These are phyloP conservation scores for Sipunculus nudus DNA, from an alignment of 2,888 invertebrate genomes.

Conservation along the genomic window DNA sequence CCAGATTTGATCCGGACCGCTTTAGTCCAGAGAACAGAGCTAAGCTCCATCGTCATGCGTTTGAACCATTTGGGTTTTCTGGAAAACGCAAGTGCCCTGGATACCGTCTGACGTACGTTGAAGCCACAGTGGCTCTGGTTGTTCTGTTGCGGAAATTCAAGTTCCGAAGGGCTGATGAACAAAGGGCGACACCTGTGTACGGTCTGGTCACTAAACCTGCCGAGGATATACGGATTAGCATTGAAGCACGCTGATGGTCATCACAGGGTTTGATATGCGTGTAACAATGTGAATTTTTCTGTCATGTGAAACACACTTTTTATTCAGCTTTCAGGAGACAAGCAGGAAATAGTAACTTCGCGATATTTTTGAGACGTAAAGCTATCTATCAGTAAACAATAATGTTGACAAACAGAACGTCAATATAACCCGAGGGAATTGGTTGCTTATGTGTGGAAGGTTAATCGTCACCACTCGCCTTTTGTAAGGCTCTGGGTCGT, in stretches of 20 bases:
- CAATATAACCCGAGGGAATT: no score
- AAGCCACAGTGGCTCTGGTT: conserved; percentile 48
- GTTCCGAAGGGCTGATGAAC: conserved; percentile 56
- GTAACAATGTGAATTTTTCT: no score
- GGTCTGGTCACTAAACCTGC: conserved; percentile 61
- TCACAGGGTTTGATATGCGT: no score
- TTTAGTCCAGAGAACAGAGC: conserved; percentile 48
- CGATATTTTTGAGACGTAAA: no score
- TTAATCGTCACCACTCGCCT: no score
- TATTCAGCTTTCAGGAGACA: no score
- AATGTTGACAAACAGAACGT: no score
- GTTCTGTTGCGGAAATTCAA: conserved; percentile 53
- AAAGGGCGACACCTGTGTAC: conserved; percentile 54
- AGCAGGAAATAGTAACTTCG: no score
- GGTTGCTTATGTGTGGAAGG: no score
- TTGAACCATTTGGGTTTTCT: conserved; percentile 64
- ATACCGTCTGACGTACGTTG: conserved; percentile 50
- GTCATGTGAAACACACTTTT: no score
- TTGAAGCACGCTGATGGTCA: conserved; percentile 43
- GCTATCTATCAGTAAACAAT: no score
- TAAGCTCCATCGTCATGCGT: conserved; percentile 45
- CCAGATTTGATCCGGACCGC: conserved; percentile 61
- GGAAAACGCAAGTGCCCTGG: conserved; percentile 60
- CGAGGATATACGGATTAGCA: conserved; percentile 64
- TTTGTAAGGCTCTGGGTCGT: no score